Evolutionary conservation across 2,888 invertebrate species (phyloP), one percentile per base, ranked within the genome.

Genomic region (Icerya purchasi): DNA sequence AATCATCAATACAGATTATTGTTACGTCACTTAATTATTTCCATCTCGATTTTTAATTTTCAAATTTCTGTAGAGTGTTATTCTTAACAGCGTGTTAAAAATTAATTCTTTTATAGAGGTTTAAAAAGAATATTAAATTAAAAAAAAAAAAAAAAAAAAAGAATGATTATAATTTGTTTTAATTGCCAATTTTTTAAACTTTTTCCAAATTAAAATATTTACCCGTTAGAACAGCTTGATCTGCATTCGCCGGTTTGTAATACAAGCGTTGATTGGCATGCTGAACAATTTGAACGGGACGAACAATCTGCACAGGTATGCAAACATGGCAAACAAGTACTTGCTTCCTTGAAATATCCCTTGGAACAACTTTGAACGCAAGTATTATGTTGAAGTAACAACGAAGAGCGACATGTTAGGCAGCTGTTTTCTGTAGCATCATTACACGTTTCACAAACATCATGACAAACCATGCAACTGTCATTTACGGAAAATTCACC

Each of bases 181-280:
- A n/a, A n/a, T n/a, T n/a, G n/a, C n/a, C n/a, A n/a, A n/a, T n/a
- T n/a, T n/a, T n/a, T n/a, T n/a, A n/a, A n/a, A n/a, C n/a, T n/a
- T n/a, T n/a, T n/a, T n/a, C n/a, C n/a, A 20, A 58, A 1, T 10
- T 22, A 25, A 53, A 22, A 18, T 14, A 66, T 69, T 70, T 69
- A 79, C 78, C 80, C 80, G 67, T 77, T 77, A 57, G 86, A 85
- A 67, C 89, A 90, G 1, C 84, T 78, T 1, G 86, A 82, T 60
- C 83, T 76, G 70, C 90, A 90, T 62, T 85, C 83, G 25, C 88
- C 88, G 63, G 84, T 85, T 72, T 89, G 86, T 57, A 90, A 73
- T 66, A 85, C 79, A 65, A 88, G 73, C 1, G 85, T 81, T 58
- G 79, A 78, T n/a, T 79, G 77, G 69, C 90, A 90, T 22, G 80